Conservation (phyloP, 2,113 vertebrate genomes). For the Poecile atricapillus region DNA sequence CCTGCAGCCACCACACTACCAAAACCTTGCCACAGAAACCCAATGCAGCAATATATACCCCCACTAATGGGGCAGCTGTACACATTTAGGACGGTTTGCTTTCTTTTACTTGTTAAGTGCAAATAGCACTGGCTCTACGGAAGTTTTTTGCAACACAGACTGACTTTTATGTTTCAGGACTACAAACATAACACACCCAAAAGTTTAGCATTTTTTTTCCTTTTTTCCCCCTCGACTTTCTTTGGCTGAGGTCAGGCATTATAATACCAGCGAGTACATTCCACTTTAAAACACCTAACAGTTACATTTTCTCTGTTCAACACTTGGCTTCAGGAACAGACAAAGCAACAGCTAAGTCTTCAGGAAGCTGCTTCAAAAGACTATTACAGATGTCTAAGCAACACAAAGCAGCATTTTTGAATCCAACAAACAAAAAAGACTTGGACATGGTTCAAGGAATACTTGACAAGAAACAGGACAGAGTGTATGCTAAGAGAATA, state of each 20-base stretch:
- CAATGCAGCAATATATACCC: neutral
- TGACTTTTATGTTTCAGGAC: neutral
- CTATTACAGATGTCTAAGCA: neutral
- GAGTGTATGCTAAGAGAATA: neutral
- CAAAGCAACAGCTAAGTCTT: neutral
- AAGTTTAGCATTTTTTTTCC: neutral
- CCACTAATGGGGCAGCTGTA: neutral
- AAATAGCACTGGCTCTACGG: neutral
- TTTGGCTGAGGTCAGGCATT: neutral
- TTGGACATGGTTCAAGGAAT: neutral
- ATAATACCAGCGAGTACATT: neutral
- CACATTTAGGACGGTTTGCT: neutral
- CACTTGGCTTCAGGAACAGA: neutral
- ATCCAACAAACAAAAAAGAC: neutral
- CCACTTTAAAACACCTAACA: neutral
- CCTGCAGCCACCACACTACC: neutral
- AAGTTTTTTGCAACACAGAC: neutral
- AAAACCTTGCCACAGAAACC: neutral
- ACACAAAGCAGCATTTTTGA: neutral
- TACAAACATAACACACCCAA: neutral
- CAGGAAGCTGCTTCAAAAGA: neutral
- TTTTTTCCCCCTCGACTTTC: accelerated
- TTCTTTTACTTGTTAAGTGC: neutral
- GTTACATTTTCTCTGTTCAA: neutral
- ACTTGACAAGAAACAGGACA: neutral